Percentiles rank a stretch among this genome's conserved stretches.
Conservation (phyloP, 2,113 vertebrate species). For the Crypturellus undulatus region DNA sequence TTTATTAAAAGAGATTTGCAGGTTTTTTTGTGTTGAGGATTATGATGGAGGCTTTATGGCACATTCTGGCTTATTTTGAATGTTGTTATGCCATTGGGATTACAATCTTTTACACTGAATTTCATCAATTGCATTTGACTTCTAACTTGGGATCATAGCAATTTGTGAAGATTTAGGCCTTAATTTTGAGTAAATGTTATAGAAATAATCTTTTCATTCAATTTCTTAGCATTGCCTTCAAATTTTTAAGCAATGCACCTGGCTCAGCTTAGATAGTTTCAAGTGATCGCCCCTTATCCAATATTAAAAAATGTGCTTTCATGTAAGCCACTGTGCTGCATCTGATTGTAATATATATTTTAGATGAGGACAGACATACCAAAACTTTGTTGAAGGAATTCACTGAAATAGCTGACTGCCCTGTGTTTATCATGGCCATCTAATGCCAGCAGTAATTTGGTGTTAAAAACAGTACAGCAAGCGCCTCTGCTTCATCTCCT, state of each 20-base stretch:
- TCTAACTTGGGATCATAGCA: not conserved
- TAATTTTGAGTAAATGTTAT: not conserved
- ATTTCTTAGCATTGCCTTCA: not conserved
- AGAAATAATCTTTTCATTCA: not conserved
- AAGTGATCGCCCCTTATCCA: not conserved
- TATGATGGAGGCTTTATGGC: not conserved
- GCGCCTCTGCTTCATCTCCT: not conserved
- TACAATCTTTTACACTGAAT: not conserved
- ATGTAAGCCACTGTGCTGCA: not conserved
- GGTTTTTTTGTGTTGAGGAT: not conserved
- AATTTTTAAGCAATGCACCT: slow-evolving; percentile 8
- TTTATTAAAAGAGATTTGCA: not conserved
- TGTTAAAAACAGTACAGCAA: not conserved
- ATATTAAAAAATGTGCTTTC: not conserved
- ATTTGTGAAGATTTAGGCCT: not conserved
- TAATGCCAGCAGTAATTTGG: not conserved
- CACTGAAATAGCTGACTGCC: not conserved
- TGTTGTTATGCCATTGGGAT: not conserved
- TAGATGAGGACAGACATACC: not conserved
- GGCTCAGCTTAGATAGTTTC: not conserved
- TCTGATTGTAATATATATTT: slow-evolving; percentile 33
- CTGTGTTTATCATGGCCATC: not conserved
- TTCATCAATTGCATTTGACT: not conserved
- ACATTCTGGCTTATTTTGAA: not conserved
- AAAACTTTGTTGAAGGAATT: not conserved